phyloP scores from a whole-genome alignment of 2,797 vertebrate genomes.

The Syngnathus rostellatus region DNA sequence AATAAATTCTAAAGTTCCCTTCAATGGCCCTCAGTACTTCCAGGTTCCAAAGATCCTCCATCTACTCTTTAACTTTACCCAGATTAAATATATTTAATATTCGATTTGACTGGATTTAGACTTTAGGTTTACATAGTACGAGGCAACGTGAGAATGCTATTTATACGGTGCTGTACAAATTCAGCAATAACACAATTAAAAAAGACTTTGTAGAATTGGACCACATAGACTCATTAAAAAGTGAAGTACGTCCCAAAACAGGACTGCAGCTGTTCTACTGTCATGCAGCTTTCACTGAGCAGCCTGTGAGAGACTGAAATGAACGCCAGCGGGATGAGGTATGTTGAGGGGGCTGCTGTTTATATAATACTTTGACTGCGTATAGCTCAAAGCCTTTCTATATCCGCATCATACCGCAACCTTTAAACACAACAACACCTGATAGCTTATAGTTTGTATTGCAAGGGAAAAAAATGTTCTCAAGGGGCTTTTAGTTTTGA shows the following conservation, averaged over 20 bases:
- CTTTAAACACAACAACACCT: background rate
- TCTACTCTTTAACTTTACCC: background rate
- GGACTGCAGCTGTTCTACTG: background rate
- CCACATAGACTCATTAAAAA: background rate
- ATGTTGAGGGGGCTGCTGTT: background rate
- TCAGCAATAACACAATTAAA: background rate
- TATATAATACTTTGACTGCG: constrained; percentile 1
- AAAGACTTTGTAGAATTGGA: background rate
- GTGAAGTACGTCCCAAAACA: background rate
- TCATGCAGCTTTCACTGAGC: background rate
- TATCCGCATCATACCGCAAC: background rate
- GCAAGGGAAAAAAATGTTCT: background rate
- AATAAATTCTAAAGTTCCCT: too few relatives aligned
- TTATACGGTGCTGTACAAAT: background rate
- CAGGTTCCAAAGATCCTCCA: background rate
- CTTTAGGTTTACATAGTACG: too few relatives aligned
- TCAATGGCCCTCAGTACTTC: background rate
- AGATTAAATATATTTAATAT: background rate
- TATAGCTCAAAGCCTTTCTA: background rate
- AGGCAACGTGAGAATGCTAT: background rate
- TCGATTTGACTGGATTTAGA: background rate
- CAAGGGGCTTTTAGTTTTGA: background rate
- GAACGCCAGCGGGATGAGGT: background rate
- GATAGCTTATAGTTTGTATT: background rate
- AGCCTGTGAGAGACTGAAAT: background rate